Conservation (phyloP, 2,113 vertebrate species). For the Ornithorhynchus anatinus region DNA sequence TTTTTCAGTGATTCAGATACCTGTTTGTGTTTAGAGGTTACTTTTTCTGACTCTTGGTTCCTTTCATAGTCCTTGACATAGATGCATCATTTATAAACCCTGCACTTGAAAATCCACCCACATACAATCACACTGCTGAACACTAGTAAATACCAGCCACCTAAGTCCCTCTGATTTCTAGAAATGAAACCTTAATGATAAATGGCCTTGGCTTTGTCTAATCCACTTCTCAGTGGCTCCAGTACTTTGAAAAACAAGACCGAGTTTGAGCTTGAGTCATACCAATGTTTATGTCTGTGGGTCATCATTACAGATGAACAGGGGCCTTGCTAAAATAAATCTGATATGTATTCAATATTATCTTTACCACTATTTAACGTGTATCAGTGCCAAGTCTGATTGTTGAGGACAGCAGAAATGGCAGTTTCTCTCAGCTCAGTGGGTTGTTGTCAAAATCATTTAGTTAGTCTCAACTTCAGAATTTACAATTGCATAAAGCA, state of each 20-base stretch:
- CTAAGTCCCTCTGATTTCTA: background rate
- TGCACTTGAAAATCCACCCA: too few relatives aligned
- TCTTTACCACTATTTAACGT: too few relatives aligned
- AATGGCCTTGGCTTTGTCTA: background rate
- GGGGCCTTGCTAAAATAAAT: too few relatives aligned
- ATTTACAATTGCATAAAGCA: background rate
- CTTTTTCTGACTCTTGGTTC: too few relatives aligned
- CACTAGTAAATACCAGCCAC: too few relatives aligned
- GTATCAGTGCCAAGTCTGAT: too few relatives aligned
- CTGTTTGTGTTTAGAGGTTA: too few relatives aligned
- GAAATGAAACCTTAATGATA: background rate
- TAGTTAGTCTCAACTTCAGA: slow-evolving; percentile 5
- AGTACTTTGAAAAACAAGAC: background rate
- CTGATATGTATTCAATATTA: too few relatives aligned
- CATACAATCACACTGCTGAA: too few relatives aligned
- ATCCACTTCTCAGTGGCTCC: background rate
- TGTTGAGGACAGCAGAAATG: background rate
- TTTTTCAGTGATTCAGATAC: too few relatives aligned
- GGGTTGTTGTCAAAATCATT: background rate
- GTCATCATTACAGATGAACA: background rate
- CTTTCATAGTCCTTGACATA: too few relatives aligned
- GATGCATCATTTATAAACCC: too few relatives aligned
- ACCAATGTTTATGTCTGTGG: background rate
- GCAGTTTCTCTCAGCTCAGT: background rate
- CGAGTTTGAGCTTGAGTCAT: background rate